Evolutionary conservation across 2,797 vertebrate species (phyloP).

Genomic region (Rhinichthys osculus): DNA sequence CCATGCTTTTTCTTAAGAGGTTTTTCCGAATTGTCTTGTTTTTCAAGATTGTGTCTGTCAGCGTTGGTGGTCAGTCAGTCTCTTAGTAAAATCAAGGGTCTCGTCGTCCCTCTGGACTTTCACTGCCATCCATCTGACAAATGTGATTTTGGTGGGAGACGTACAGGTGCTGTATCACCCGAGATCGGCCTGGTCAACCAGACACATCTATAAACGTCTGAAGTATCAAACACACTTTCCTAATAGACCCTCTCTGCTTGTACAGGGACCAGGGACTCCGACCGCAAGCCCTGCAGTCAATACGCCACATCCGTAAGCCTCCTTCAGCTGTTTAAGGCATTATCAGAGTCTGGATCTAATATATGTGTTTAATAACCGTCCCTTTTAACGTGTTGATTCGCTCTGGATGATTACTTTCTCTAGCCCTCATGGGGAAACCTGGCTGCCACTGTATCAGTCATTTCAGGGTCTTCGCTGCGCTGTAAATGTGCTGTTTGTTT

Average conservation of each 20-base stretch:
- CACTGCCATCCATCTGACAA: constrained; percentile 23
- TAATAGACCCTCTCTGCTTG: constrained; percentile 64
- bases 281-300: constrained; percentile 53
- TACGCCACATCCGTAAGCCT: constrained; percentile 58
- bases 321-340: constrained; percentile 65
- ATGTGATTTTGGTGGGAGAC: constrained; percentile 25
- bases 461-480: not conserved
- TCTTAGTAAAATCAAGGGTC: constrained; percentile 4
- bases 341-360: constrained; percentile 58
- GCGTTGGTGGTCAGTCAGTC: not conserved
- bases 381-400: constrained; percentile 56
- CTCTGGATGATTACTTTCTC: constrained; percentile 55
- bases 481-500: constrained; percentile 1
- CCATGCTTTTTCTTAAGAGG: not conserved
- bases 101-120: not conserved
- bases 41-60: not conserved
- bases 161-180: constrained; percentile 52
- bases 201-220: constrained; percentile 65
- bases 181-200: constrained; percentile 51
- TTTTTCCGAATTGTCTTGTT: not conserved
- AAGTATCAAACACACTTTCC: constrained; percentile 67
- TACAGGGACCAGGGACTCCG: constrained; percentile 55
- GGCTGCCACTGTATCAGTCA: constrained; percentile 52
- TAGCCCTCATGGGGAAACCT: constrained; percentile 42
- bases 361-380: constrained; percentile 36